Percentiles rank a stretch among this genome's conserved stretches.
phyloP scores from a whole-genome alignment of 2,797 vertebrate genomes.

The Cossypha dichroa region DNA sequence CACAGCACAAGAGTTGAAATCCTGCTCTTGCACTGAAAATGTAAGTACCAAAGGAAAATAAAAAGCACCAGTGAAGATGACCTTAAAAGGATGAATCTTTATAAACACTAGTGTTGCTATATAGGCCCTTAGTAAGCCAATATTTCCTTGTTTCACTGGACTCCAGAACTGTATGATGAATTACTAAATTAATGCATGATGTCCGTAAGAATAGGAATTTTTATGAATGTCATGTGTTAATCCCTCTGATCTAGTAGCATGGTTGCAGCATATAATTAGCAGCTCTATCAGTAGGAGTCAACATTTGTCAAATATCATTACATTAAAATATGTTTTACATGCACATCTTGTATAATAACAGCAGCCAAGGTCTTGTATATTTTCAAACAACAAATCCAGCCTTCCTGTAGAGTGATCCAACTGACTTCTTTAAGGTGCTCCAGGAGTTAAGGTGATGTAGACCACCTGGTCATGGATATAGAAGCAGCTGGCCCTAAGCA shows the following conservation, averaged over 20 bases:
- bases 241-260: neutral
- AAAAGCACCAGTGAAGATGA: neutral
- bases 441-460: neutral
- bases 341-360: accelerated
- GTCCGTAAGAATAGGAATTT: neutral
- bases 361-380: neutral
- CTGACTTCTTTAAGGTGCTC: neutral
- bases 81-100: neutral
- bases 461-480: neutral
- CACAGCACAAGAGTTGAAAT: neutral
- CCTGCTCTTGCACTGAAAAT: neutral
- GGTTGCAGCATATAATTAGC: slow-evolving; percentile 10
- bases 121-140: neutral
- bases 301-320: neutral
- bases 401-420: neutral
- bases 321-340: neutral
- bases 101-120: neutral
- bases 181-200: neutral
- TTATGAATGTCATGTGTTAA: neutral
- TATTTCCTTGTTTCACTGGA: neutral
- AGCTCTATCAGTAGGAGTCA: neutral
- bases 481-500: neutral
- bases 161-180: neutral
- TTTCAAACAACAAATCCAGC: neutral
- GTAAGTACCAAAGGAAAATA: neutral